Percentiles rank a stretch among this genome's conserved stretches.
Evolutionary conservation across 2,113 vertebrate species (phyloP).

Genomic region (Brachyistius frenatus): DNA sequence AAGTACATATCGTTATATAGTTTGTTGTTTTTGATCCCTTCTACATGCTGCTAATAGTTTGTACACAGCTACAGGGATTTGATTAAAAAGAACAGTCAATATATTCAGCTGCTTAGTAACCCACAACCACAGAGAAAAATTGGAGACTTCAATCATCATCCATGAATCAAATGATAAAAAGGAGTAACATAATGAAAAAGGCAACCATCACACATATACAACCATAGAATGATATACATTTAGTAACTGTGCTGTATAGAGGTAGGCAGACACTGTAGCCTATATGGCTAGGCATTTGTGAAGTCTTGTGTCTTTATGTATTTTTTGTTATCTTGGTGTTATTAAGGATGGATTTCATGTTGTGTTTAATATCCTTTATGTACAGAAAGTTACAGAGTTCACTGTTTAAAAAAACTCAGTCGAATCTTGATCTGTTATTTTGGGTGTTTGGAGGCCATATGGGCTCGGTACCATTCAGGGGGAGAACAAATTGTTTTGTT

Average conservation of each 20-base stretch:
- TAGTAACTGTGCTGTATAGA: too few relatives aligned
- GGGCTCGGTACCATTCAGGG: neutral
- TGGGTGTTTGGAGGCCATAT: neutral
- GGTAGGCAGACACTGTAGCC: too few relatives aligned
- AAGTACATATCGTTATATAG: neutral
- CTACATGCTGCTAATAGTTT: neutral
- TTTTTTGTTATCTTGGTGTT: neutral
- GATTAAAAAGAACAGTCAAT: too few relatives aligned
- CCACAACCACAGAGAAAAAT: neutral
- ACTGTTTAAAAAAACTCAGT: neutral
- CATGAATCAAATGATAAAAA: neutral
- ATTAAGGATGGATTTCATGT: neutral
- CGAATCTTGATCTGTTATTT: neutral
- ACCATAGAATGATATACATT: too few relatives aligned
- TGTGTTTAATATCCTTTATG: neutral
- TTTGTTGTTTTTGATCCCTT: slow-evolving; percentile 4
- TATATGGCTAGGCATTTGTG: neutral
- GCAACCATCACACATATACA: neutral
- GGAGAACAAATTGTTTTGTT: neutral
- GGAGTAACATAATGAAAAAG: neutral
- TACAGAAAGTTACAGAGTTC: neutral
- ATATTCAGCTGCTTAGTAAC: neutral
- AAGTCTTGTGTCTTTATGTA: neutral
- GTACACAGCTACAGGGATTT: neutral
- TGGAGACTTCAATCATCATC: neutral